These are phyloP conservation scores for Trissolcus japonicus DNA, from an alignment of 2,888 invertebrate genomes.

Conservation along the genomic window DNA sequence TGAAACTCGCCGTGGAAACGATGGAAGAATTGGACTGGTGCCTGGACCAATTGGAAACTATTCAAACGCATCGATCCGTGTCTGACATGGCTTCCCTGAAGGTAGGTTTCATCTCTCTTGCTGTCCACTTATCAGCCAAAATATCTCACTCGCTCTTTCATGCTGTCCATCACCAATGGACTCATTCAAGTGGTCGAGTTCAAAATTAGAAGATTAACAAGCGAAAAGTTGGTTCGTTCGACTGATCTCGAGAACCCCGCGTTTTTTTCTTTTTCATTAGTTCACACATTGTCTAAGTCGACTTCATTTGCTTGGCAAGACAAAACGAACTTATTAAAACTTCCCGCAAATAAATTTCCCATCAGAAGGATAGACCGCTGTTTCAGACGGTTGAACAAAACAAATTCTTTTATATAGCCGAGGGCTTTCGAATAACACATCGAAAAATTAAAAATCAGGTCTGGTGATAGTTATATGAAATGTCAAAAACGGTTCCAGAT, in stretches of 20 bases:
- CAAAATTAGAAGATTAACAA: constrained; percentile 35
- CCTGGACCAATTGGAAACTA: constrained; percentile 98
- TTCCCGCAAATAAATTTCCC: too few relatives aligned
- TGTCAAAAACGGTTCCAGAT: too few relatives aligned
- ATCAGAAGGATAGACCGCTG: too few relatives aligned
- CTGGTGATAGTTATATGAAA: too few relatives aligned
- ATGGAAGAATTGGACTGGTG: constrained; percentile 99
- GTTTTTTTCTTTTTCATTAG: too few relatives aligned
- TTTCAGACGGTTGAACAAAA: neutral
- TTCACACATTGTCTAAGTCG: too few relatives aligned
- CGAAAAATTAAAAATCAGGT: too few relatives aligned
- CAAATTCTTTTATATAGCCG: neutral
- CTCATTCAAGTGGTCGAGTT: constrained; percentile 16
- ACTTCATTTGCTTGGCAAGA: too few relatives aligned
- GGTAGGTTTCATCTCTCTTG: constrained; percentile 79
- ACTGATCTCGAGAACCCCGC: constrained; percentile 1
- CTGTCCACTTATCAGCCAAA: neutral
- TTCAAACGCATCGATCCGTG: constrained; percentile 99
- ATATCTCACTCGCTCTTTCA: neutral
- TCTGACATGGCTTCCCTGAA: constrained; percentile 99
- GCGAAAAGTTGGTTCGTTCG: constrained; percentile 38
- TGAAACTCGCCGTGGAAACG: constrained; percentile 96
- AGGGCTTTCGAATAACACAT: neutral
- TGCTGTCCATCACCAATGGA: neutral
- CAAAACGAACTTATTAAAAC: too few relatives aligned